Evolutionary conservation across 2,888 invertebrate genomes (phyloP), one percentile per base, ranked within the genome.

Genomic region (Polyommatus icarus): DNA sequence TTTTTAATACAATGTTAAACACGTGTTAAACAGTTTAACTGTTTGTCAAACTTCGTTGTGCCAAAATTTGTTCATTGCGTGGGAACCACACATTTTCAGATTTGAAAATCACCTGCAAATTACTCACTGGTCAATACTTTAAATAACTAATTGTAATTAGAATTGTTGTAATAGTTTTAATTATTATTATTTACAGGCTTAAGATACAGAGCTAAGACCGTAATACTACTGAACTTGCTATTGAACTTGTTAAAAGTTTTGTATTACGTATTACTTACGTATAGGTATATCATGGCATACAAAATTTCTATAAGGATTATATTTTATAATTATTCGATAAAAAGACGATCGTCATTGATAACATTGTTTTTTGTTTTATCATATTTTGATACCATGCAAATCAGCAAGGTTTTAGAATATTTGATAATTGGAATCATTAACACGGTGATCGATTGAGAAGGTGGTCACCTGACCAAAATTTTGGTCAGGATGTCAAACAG

Each of bases 401-500:
- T 24, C 61, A 5, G 3, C 29, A 67, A 67, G 67, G 29, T 32
- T 29, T 67, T 67, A 15, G 5, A 67, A 29, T 15, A 6, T 67
- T 67, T 32, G 29, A 67, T 67, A 67, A 32, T 18, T 15, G 29
- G 15, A 67, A 3, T 46, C 73, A 73, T 46, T 73, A 12, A 40
- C 40, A 20, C 46, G 15, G 12, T 46, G 24, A 73, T 29, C 29
- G 29, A 7, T 5, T 5, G 6, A 32, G 5, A 18, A 32, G 18
- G 67, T 15, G 67, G 18, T 67, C 29, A 18, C 0, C 61, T 67
- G 67, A 18, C 29, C 29, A 67, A 29, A 67, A 18, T 6, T 24
- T 6, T 67, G 20, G 12, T 67, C 67, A 67, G 24, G 10, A 73
- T 75, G 75, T 50, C 75, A 29, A 29, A 75, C 5, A 75, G 54